Percentiles rank a stretch among this genome's conserved stretches.
phyloP scores from a whole-genome alignment of 1,140 invertebrate genomes.

The Ganaspis sp. region DNA sequence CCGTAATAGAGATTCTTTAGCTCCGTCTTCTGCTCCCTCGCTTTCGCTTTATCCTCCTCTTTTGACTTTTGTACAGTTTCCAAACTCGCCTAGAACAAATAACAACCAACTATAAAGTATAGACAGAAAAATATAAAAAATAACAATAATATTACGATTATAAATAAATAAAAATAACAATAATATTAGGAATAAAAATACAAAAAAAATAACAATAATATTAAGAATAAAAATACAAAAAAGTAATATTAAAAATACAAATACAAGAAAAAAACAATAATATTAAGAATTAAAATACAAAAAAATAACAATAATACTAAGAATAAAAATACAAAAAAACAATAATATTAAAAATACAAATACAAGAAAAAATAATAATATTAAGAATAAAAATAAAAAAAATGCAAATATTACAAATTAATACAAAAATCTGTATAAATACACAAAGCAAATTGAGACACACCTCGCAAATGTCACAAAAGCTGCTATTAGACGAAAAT shows the following conservation, averaged over 20 bases:
- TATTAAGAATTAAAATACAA: no score
- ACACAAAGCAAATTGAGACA: conserved; percentile 34
- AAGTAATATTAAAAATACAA: no score
- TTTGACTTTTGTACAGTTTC: conserved; percentile 67
- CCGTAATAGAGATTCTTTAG: conserved; percentile 68
- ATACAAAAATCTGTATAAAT: not conserved
- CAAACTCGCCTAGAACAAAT: conserved; percentile 67
- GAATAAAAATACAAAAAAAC: not conserved
- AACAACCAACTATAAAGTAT: no score
- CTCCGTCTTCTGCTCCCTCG: conserved; percentile 68
- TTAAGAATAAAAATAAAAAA: not conserved
- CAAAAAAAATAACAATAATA: no score
- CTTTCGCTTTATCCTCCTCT: conserved; percentile 70
- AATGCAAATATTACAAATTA: not conserved
- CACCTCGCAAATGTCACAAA: conserved; percentile 76
- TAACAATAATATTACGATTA: not conserved
- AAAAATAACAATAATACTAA: not conserved
- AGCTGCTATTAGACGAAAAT: conserved; percentile 62
- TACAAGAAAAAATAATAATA: no score
- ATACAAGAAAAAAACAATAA: no score
- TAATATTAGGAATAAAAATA: no score
- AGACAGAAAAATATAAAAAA: not conserved
- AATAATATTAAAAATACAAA: not conserved
- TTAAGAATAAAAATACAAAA: no score
- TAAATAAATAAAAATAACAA: not conserved